Evolutionary conservation across 2,888 invertebrate genomes (phyloP).

Genomic region (Xylophagus ater): DNA sequence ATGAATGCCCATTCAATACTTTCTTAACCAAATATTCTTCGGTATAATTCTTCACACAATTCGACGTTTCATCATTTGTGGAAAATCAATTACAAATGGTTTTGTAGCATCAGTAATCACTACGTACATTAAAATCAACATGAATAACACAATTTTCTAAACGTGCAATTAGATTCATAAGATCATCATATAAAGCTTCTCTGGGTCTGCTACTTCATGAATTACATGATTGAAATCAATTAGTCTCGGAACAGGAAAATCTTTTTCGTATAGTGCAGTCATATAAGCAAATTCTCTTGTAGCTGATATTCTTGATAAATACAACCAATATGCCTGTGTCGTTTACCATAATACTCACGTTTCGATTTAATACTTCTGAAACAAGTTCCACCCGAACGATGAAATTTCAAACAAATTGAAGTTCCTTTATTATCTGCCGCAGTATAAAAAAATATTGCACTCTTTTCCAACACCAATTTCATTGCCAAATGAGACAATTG

Average conservation of each 20-base stretch:
- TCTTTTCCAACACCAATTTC: slow-evolving; percentile 99
- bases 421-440: slow-evolving; percentile 70
- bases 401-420: slow-evolving; percentile 81
- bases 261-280: slow-evolving; percentile 81
- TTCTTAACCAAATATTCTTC: slow-evolving; percentile 78
- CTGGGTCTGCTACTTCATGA: slow-evolving; percentile 53
- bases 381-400: slow-evolving; percentile 85
- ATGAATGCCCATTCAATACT: slow-evolving; percentile 67
- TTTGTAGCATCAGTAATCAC: slow-evolving; percentile 72
- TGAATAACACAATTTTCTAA: slow-evolving; percentile 93
- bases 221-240: slow-evolving; percentile 81
- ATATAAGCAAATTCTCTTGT: slow-evolving; percentile 96
- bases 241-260: slow-evolving; percentile 91
- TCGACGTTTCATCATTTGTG: slow-evolving; percentile 93
- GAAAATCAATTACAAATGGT: slow-evolving; percentile 91
- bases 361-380: slow-evolving; percentile 93
- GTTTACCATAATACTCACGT: slow-evolving; percentile 89
- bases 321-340: slow-evolving; percentile 89
- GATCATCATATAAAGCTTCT: slow-evolving; percentile 76
- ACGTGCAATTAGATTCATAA: slow-evolving; percentile 85
- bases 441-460: slow-evolving; percentile 89
- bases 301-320: slow-evolving; percentile 90
- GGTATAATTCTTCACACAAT: slow-evolving; percentile 87
- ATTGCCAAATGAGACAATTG: slow-evolving; percentile 82
- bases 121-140: slow-evolving; percentile 97